Percentiles rank a stretch among this genome's conserved stretches.
These are phyloP conservation scores for Machaerirhynchus nigripectus DNA, from an alignment of 2,113 vertebrate genomes.

Conservation along the genomic window DNA sequence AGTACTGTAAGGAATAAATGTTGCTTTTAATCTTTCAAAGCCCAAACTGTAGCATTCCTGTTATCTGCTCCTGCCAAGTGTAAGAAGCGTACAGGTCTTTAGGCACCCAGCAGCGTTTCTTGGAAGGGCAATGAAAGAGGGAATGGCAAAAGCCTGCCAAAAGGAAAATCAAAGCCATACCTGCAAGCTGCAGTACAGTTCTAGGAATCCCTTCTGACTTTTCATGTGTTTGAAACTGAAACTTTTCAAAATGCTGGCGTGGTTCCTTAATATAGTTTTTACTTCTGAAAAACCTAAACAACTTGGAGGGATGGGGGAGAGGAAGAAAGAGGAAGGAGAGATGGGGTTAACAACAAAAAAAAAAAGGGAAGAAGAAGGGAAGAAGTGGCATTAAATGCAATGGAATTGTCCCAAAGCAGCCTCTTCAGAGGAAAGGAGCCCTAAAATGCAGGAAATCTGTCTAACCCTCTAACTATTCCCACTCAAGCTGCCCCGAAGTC, in stretches of 20 bases:
- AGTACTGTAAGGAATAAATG: conserved; percentile 36
- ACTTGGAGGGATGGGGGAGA: neutral
- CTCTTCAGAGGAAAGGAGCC: conserved; percentile 52
- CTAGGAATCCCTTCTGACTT: conserved; percentile 56
- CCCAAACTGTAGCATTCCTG: conserved; percentile 25
- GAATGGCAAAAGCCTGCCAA: conserved; percentile 52
- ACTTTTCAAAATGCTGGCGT: conserved; percentile 57
- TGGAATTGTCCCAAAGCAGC: conserved; percentile 55
- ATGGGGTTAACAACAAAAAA: neutral
- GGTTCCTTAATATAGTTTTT: conserved; percentile 48
- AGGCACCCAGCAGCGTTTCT: conserved; percentile 44
- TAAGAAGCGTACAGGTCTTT: neutral
- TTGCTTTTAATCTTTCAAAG: conserved; percentile 59
- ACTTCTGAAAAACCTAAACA: conserved; percentile 53
- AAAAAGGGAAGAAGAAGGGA: neutral
- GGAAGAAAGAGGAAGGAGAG: neutral
- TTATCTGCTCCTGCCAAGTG: conserved; percentile 58
- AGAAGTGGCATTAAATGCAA: conserved; percentile 35
- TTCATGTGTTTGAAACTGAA: conserved; percentile 61
- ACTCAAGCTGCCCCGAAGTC: conserved; percentile 66
- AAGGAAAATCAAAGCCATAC: conserved; percentile 70
- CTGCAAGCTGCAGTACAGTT: conserved; percentile 62
- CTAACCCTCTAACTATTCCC: conserved; percentile 64
- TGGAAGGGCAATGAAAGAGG: conserved; percentile 59
- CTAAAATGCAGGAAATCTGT: conserved; percentile 81